A percentile compares a stretch with the other conserved stretches of the same genome.
These are phyloP conservation scores for Metellina segmentata DNA, from an alignment of 2,888 invertebrate genomes.

Conservation along the genomic window DNA sequence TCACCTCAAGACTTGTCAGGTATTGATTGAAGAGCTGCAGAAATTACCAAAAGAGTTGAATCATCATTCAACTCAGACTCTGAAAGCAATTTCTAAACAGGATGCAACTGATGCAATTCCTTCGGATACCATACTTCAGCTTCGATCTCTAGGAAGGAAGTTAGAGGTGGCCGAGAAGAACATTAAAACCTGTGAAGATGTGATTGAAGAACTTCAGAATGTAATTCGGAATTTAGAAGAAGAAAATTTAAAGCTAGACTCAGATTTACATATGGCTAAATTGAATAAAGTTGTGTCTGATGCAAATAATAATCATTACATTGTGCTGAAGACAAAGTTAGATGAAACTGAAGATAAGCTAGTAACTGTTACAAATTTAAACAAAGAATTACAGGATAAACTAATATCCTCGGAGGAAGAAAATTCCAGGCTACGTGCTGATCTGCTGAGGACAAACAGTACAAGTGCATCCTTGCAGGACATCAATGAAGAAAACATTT, in stretches of 20 bases:
- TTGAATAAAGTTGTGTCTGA: conserved; percentile 37
- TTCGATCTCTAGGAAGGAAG: conserved; percentile 28
- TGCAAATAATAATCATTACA: conserved; percentile 1
- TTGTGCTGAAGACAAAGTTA: conserved; percentile 11
- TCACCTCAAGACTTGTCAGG: conserved; percentile 48
- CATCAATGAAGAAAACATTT: background rate
- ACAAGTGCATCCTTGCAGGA: background rate
- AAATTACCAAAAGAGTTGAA: background rate
- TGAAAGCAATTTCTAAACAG: background rate
- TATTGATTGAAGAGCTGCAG: conserved; percentile 49
- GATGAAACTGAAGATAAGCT: conserved; percentile 23
- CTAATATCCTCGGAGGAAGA: background rate
- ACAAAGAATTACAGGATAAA: conserved; percentile 37
- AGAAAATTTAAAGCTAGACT: conserved; percentile 37
- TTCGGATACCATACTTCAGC: background rate
- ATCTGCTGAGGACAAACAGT: background rate
- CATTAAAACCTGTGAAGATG: conserved; percentile 53
- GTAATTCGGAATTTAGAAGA: conserved; percentile 20
- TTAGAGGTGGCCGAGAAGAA: conserved; percentile 59
- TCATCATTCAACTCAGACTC: background rate
- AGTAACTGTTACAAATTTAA: background rate
- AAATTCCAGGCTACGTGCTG: conserved; percentile 13
- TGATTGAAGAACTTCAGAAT: conserved; percentile 49
- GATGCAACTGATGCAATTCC: background rate
- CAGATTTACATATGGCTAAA: conserved; percentile 48